Evolutionary conservation across 2,888 invertebrate genomes (phyloP).

Genomic region (Carterocephalus palaemon): DNA sequence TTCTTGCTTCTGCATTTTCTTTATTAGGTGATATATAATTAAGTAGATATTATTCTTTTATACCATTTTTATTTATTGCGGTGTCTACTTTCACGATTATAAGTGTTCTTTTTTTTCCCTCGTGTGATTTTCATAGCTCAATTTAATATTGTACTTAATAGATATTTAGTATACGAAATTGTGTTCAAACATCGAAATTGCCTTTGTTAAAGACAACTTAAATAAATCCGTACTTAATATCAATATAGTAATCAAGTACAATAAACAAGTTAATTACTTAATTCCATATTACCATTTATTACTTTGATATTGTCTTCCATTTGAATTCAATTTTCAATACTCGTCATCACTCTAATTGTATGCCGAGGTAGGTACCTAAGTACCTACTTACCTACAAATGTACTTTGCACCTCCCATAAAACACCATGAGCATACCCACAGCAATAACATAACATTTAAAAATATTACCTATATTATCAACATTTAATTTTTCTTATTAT

Average conservation of each 20-base stretch:
- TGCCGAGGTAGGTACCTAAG: too few species aligned
- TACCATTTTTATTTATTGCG: conserved; percentile 42
- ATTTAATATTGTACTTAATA: conserved; percentile 60
- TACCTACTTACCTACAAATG: background rate
- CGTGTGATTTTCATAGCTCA: conserved; percentile 66
- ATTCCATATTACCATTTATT: too few species aligned
- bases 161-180: conserved; percentile 44
- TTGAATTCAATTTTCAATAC: too few species aligned
- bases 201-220: conserved; percentile 20
- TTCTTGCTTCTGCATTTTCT: conserved; percentile 61
- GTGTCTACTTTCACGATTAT: conserved; percentile 54
- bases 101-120: conserved; percentile 55
- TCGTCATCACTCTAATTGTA: too few species aligned
- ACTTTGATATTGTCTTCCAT: too few species aligned
- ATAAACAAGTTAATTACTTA: too few species aligned
- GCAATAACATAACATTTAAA: conserved; percentile 16
- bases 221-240: conserved; percentile 29
- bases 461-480: conserved; percentile 15
- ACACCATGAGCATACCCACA: conserved; percentile 15
- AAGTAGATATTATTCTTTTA: conserved; percentile 35
- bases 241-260: too few species aligned
- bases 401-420: background rate
- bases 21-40: conserved; percentile 38
- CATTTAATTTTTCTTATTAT: conserved; percentile 11
- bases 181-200: conserved; percentile 58